Evolutionary conservation across 2,888 invertebrate species (phyloP), one percentile per base, ranked within the genome.

Genomic region (Litoditis marina): DNA sequence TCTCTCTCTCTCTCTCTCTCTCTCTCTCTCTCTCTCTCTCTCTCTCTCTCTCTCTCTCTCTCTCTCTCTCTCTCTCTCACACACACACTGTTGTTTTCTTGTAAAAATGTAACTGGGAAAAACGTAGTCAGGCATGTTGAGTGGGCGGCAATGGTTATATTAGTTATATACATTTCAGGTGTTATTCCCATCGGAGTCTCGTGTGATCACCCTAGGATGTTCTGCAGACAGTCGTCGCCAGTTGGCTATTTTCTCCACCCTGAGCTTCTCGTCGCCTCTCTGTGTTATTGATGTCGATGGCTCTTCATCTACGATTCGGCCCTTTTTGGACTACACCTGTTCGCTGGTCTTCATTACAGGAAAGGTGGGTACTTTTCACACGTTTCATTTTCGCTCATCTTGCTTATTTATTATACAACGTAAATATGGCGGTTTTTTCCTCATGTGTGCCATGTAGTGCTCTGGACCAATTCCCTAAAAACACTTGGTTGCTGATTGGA

Each of bases 291-390:
- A 76, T 31, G 74, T 86, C 25, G 86, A 86, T 67, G 82, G 80
- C 34, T 92, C 93, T 79, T 94, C 94, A 85, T 95, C 95, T 60
- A 92, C 94, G 69, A 91, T 95, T 90, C 92, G 94, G 86, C 95
- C 95, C 19, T 88, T 92, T 39, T 95, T 94, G 85, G 96, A 96
- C 86, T 90, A 92, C 55, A 95, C 96, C 85, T 93, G 93, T 73
- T 92, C 91, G 87, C 87, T 96, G 82, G 90, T 95, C 78, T 96
- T 89, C 86, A 87, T 95, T 53, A 95, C 94, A 84, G 96, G 95
- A 73, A 95, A 95, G 86, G 88, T 87, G 78, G 67, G 57, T 44
- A 25, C 4, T n/a, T n/a, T n/a, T n/a, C n/a, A n/a, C n/a, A n/a
- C n/a, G n/a, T n/a, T n/a, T n/a, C n/a, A n/a, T n/a, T n/a, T n/a